Evolutionary conservation across 1,140 invertebrate genomes (phyloP), one percentile per base, ranked within the genome.

Genomic region (Trichomalopsis sarcophagae): DNA sequence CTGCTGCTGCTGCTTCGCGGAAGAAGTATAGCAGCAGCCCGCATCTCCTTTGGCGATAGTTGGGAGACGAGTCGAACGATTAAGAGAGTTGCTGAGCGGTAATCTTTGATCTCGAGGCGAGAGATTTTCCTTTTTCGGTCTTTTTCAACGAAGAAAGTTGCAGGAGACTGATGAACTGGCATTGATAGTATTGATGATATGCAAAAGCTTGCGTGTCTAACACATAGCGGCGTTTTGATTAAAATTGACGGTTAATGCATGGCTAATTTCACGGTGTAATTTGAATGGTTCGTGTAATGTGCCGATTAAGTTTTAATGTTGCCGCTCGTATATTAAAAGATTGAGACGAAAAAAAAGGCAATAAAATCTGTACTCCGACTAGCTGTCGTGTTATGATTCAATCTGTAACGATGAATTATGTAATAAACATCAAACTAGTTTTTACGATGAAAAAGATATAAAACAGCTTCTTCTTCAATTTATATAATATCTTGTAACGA

Each of bases 391-490:
- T 62, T 62, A 62, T n/a, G 55, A 62, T 62, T 62, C 55, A 62
- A 62, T 62, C 55, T n/a, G 0, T 62, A 62, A 62, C 55, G 55
- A 62, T 62, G 55, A 62, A 62, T 62, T 62, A 62, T 62, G 21
- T 62, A 62, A 62, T 62, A 62, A 62, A 62, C 55, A 62, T 62
- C n/a, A 79, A 79, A 66, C 33, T 17, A 66, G 17, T 66, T 17
- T 40, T 36, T 14, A 69, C 40, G 14, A 33, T 73, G 23, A 5
- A 73, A 6, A 81, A 50, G 11, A 81, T 50, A 50, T 69, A 71
- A 81, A 73, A 44, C 68, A 71, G 23, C 40, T 47, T 50, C n/a
- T 81, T 21, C 7, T 50, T 33, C n/a, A 81, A 73, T 81, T 81
- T 50, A 81, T 81, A 7, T 73, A 81, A 81, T 55, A 73, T 73